phyloP scores from a whole-genome alignment of 2,113 vertebrate genomes.

The Sprattus sprattus region DNA sequence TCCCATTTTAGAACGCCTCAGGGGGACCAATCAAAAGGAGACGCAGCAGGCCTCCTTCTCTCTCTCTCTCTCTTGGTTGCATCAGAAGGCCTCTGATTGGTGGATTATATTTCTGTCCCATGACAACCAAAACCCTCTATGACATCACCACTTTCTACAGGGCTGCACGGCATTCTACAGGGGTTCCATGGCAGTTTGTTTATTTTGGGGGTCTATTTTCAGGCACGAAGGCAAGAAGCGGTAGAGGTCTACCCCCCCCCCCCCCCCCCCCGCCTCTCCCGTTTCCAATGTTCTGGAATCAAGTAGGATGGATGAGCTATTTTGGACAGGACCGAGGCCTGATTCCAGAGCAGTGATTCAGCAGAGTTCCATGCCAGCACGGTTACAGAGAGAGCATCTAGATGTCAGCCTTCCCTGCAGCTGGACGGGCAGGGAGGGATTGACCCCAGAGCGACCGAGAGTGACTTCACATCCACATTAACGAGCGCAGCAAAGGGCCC shows the following conservation, averaged over 20 bases:
- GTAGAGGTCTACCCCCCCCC: background rate
- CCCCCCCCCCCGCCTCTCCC: background rate
- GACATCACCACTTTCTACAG: conserved; percentile 8
- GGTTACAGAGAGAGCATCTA: background rate
- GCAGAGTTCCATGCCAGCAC: background rate
- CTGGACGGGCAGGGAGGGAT: background rate
- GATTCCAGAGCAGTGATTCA: conserved; percentile 11
- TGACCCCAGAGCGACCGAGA: background rate
- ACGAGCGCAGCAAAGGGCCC: background rate
- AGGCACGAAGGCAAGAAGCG: conserved; percentile 4
- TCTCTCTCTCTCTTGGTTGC: conserved; percentile 19
- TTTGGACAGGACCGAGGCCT: background rate
- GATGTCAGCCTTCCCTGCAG: background rate
- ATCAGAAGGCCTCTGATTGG: conserved; percentile 15
- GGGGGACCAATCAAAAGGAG: conserved; percentile 53
- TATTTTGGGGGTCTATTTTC: conserved; percentile 12
- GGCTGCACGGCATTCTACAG: background rate
- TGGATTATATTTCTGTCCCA: conserved; percentile 5
- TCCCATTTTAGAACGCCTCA: conserved; percentile 39
- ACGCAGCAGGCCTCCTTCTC: conserved; percentile 41
- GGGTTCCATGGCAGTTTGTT: background rate
- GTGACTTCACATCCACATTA: background rate
- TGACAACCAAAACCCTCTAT: conserved; percentile 12
- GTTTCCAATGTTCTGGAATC: background rate
- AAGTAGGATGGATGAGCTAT: background rate